phyloP scores from a whole-genome alignment of 2,113 vertebrate genomes.

The Garra rufa region DNA sequence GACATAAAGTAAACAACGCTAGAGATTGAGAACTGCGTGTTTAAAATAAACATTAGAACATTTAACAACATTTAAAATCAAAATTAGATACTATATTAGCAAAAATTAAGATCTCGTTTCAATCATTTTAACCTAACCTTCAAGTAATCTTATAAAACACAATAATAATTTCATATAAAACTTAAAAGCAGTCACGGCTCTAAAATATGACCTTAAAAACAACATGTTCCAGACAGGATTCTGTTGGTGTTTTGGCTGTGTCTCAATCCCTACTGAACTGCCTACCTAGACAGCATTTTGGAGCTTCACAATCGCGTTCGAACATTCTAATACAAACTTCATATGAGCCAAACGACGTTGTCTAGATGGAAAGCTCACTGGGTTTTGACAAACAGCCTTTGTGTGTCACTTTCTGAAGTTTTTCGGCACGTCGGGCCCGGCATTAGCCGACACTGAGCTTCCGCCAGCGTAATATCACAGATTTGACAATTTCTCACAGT shows the following conservation, averaged over 20 bases:
- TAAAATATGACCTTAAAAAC: not conserved
- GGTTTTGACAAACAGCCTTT: slow-evolving; percentile 9
- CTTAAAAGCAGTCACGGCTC: not conserved
- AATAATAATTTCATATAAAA: too few species aligned
- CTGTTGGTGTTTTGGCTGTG: not conserved
- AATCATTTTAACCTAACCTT: not conserved
- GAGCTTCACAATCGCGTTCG: not conserved
- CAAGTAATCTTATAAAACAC: not conserved
- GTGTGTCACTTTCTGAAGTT: slow-evolving; percentile 33
- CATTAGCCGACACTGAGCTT: slow-evolving; percentile 19
- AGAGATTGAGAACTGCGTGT: too few species aligned
- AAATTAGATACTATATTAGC: not conserved
- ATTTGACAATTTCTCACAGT: not conserved
- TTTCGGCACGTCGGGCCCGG: slow-evolving; percentile 27
- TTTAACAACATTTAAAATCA: too few species aligned
- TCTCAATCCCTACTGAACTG: not conserved
- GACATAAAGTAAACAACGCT: not conserved
- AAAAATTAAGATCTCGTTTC: not conserved
- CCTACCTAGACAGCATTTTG: not conserved
- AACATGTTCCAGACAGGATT: not conserved
- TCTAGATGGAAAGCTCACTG: not conserved
- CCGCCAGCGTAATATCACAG: not conserved
- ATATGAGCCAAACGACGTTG: not conserved
- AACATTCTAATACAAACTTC: not conserved
- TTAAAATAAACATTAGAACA: too few species aligned